A percentile compares a stretch with the other conserved stretches of the same genome.
Evolutionary conservation across 2,113 vertebrate species (phyloP).

Genomic region (Ciconia stormi): DNA sequence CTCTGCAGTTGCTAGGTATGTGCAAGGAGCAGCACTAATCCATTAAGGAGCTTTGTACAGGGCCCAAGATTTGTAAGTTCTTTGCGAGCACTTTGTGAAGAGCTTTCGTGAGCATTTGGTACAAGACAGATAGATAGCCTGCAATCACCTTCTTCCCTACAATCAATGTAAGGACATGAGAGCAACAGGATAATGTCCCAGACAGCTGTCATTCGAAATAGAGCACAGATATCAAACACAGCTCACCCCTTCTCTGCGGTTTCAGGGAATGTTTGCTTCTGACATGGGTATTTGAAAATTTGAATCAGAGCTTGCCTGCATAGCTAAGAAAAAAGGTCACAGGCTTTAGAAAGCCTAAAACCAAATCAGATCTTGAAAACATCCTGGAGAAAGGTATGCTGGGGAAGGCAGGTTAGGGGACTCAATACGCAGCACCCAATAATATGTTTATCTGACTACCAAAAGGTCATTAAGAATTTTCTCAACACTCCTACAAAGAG

Average conservation of each 20-base stretch:
- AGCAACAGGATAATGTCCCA: background rate
- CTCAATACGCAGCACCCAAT: background rate
- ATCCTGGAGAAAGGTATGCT: background rate
- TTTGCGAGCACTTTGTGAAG: background rate
- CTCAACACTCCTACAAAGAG: background rate
- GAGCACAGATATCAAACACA: background rate
- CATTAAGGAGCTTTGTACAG: background rate
- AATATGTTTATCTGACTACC: background rate
- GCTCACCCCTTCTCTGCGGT: background rate
- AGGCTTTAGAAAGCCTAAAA: background rate
- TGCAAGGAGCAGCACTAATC: background rate
- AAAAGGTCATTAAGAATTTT: background rate
- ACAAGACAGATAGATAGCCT: background rate
- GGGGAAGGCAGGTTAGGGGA: background rate
- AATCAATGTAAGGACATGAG: background rate
- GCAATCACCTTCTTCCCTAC: background rate
- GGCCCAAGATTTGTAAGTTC: background rate
- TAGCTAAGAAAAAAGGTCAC: background rate
- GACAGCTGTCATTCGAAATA: background rate
- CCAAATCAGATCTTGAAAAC: background rate
- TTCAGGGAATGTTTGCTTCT: background rate
- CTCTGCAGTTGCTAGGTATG: background rate
- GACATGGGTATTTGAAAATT: background rate
- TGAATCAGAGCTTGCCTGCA: background rate
- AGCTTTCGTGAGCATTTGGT: background rate